Evolutionary conservation across 2,113 vertebrate species (phyloP), one percentile per base, ranked within the genome.

Genomic region (Zapornia atra): DNA sequence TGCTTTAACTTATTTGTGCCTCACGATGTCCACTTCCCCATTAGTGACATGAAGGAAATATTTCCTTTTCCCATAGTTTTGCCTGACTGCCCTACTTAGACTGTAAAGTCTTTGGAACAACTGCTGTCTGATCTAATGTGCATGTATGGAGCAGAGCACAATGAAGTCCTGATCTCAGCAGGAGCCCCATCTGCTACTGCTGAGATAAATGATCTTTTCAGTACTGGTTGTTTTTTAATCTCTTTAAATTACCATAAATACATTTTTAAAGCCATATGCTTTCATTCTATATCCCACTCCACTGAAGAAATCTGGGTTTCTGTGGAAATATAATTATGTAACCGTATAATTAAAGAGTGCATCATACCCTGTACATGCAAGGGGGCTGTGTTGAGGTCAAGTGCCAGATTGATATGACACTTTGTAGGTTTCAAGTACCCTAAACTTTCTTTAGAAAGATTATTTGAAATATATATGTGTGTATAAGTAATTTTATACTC

Each of bases 171-270:
- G 93, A 94, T 96, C 95, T 96, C 95, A 96, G 96, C 96, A 96
- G 96, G 95, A 94, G 93, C 78, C 87, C 93, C 94, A 96, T 97
- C 93, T 97, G 95, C 87, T 96, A 87, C 95, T 96, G 95, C 94
- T 94, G 95, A 97, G 94, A 96, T 96, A 97, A 97, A 97, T 96
- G 91, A 97, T 97, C 95, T 96, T 96, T 96, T 95, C 93, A 89
- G 96, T 95, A 85, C 86, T 96, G 93, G 95, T 95, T 96, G 94
- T 89, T 96, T 97, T 96, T 96, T 96, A 96, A 96, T 97, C 85
- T 97, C 92, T 97, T 95, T 91, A 96, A 95, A 97, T 97, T 96
- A 96, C 78, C 94, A 97, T 97, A 96, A 97, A 97, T 96, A 96
- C 93, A 96, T 96, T 97, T 96, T 96, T 96, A 89, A 95, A 96